Evolutionary conservation across 2,888 invertebrate species (phyloP), one percentile per base, ranked within the genome.

Genomic region (Monopis laevigella): DNA sequence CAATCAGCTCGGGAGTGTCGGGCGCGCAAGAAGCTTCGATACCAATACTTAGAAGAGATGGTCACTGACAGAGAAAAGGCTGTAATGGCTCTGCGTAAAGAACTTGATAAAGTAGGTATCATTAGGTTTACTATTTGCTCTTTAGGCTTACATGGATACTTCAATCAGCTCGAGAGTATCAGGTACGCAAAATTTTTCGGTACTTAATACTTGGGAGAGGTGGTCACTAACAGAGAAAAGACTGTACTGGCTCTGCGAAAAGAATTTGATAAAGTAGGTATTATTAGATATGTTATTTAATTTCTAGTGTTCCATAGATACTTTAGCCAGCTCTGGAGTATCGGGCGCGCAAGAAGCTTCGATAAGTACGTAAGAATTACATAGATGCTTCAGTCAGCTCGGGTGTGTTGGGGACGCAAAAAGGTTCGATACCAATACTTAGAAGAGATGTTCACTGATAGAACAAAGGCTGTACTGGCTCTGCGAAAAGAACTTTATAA

Each of bases 1-100:
- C 97, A 98, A 82, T 96, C 96, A 77, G 98, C 98, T 51, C 85
- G 97, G 56, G 98, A 98, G 84, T 98, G 98, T 68, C 88, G 98
- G 50, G 97, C 97, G 35, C 86, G 98, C 40, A 98, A 98, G 82
- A 98, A 98, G 69, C 84, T 98, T 47, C 87, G 98, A 40, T 98
- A 98, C 72, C 97, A 98, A 70, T 98, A 98, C 65, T 82, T 98
- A 50, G 97, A 98, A 70, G 97, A 98, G 73, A 78, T 98, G 50
- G 97, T 98, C 2, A 86, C 92, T 0, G 95, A 96, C 66, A 82
- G 97, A 48, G 98, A 98, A 65, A 92, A 94, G 54, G 93, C 97
- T 7, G 95, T 98, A 12, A 81, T 95, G 50, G 85, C 92, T 8
- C 81, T 98, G 30, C 84, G 94, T 51, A 88, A 92, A 56, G 98